Evolutionary conservation across 2,888 invertebrate genomes (phyloP).

Genomic region (Eilema sororculum): DNA sequence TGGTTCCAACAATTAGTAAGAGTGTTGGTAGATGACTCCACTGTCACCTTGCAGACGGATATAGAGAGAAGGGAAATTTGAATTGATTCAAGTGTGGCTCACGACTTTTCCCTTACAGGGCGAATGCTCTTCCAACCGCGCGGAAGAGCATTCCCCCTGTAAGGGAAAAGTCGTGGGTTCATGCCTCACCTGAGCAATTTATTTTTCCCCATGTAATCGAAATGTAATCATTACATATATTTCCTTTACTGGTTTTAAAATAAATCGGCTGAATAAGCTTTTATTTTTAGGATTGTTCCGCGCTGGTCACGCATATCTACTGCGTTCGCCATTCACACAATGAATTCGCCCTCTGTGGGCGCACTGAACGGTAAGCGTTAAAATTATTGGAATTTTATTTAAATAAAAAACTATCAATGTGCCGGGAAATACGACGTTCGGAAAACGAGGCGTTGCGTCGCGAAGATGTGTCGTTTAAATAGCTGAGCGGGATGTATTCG

Average conservation of each 20-base stretch:
- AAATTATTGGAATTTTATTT: conserved; percentile 77
- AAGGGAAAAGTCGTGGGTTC: too few relatives aligned
- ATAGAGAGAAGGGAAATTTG: too few relatives aligned
- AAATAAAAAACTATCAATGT: conserved; percentile 70
- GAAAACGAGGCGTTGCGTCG: conserved; percentile 33
- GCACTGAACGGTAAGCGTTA: conserved; percentile 64
- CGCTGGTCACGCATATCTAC: conserved; percentile 38
- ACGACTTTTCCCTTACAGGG: too few relatives aligned
- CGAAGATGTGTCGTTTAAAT: conserved; percentile 56
- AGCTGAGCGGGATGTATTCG: conserved; percentile 60
- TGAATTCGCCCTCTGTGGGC: conserved; percentile 65
- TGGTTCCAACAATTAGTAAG: too few relatives aligned
- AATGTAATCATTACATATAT: conserved; percentile 33
- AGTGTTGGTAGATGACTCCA: too few relatives aligned
- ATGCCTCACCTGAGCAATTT: too few relatives aligned
- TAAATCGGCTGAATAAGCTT: conserved; percentile 36
- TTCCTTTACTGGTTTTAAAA: conserved; percentile 45
- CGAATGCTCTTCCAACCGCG: too few relatives aligned
- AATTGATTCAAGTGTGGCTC: too few relatives aligned
- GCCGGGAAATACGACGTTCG: conserved; percentile 41
- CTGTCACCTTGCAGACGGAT: too few relatives aligned
- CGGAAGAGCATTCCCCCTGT: too few relatives aligned
- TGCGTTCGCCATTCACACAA: conserved; percentile 51
- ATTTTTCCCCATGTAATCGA: too few relatives aligned
- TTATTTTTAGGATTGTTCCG: conserved; percentile 51